These are phyloP conservation scores for Drosophila meridiana DNA, from an alignment of 2,888 invertebrate species.

Conservation along the genomic window DNA sequence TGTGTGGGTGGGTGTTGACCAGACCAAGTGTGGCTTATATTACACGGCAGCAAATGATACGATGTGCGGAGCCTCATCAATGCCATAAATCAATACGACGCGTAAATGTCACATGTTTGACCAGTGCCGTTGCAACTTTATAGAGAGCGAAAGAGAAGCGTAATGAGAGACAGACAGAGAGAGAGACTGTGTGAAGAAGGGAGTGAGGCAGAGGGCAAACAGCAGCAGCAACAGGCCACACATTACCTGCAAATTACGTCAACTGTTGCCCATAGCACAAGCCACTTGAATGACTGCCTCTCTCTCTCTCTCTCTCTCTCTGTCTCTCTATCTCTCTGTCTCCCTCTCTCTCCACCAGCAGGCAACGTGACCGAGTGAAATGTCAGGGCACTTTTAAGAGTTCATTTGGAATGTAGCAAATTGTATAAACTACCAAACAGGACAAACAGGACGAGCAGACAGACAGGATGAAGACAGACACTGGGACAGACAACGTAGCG, in stretches of 20 bases:
- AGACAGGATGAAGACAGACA: constrained; percentile 1
- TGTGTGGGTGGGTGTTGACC: constrained; percentile 8
- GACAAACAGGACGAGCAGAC: constrained; percentile 7
- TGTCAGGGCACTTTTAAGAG: constrained; percentile 73
- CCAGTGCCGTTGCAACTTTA: constrained; percentile 14
- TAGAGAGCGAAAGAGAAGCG: background rate
- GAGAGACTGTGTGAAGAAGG: background rate
- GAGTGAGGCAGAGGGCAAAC: background rate
- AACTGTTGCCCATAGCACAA: constrained; percentile 54
- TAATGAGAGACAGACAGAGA: background rate
- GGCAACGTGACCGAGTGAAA: constrained; percentile 63
- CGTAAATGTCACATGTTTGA: constrained; percentile 46
- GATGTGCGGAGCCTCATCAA: constrained; percentile 21
- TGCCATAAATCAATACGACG: constrained; percentile 72
- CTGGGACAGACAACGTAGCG: background rate
- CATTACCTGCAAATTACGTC: constrained; percentile 77
- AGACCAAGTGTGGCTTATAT: constrained; percentile 42
- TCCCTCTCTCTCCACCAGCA: background rate
- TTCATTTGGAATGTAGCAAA: constrained; percentile 61
- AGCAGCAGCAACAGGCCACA: constrained; percentile 66
- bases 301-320: background rate
- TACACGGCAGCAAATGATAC: constrained; percentile 40
- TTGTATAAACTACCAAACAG: constrained; percentile 44
- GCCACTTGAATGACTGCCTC: constrained; percentile 4
- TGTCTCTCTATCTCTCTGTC: background rate